Evolutionary conservation across 2,888 invertebrate species (phyloP).

Genomic region (Pinctada fucata): DNA sequence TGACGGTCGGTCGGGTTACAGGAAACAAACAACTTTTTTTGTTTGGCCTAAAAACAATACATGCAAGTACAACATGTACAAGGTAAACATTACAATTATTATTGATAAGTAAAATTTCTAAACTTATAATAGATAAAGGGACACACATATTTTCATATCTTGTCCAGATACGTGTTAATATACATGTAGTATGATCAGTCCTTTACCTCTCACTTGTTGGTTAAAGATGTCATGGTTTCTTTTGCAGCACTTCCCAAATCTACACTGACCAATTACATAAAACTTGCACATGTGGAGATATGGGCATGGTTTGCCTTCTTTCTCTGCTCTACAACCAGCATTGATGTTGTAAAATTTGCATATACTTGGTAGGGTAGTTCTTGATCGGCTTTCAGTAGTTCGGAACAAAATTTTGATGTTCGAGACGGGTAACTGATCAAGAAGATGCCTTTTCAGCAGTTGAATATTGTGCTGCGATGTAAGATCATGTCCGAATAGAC

Average conservation of each 20-base stretch:
- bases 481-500: conserved; percentile 58
- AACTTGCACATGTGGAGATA: conserved; percentile 56
- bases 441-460: conserved; percentile 43
- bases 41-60: too few species aligned
- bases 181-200: too few species aligned
- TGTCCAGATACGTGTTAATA: too few species aligned
- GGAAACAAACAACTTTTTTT: too few species aligned
- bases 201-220: conserved; percentile 29
- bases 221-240: conserved; percentile 52
- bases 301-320: conserved; percentile 40
- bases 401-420: conserved; percentile 47
- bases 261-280: conserved; percentile 49
- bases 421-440: conserved; percentile 40
- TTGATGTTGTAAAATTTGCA: conserved; percentile 56
- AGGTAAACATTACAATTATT: too few species aligned
- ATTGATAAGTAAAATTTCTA: too few species aligned
- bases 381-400: conserved; percentile 39
- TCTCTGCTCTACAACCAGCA: conserved; percentile 46
- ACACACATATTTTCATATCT: too few species aligned
- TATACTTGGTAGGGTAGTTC: conserved; percentile 48
- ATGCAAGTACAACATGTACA: too few species aligned
- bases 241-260: conserved; percentile 50
- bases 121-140: too few species aligned
- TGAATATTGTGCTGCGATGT: conserved; percentile 50
- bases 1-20: too few species aligned